Evolutionary conservation across 2,113 vertebrate species (phyloP), one percentile per base, ranked within the genome.

Genomic region (Argyrosomus japonicus): DNA sequence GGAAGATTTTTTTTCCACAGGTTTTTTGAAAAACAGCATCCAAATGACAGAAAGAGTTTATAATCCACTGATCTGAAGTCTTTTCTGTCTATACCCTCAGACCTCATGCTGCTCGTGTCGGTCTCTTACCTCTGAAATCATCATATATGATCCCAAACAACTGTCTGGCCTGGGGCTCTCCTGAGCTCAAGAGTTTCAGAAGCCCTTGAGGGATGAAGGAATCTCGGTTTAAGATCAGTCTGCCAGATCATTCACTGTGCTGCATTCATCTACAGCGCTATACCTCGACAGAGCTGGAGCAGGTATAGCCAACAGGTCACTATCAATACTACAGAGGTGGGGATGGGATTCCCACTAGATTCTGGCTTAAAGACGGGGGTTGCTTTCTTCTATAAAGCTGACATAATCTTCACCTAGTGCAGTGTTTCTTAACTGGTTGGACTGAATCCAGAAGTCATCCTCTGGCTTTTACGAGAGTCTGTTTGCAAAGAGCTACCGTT

Each of bases 61-160:
- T 7, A 61, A 48, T 43, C 48, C 68, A 72, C 62, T 73, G 47
- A 91, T 83, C 77, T 70, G 65, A 86, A 60, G 53, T 40, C 47
- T 81, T 43, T 54, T 40, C 36, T 13, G 27, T 62, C 9, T 68
- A 7, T 58, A 36, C 69, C 68, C 72, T 68, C 56, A 60, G 53
- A 75, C 69, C 21, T 19, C 9, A 14, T 70, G 69, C 60, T 47
- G 77, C 53, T 51, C 29, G 1, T 63, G 57, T 56, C 54, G 57
- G 77, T 62, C 50, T 91, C 97, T 98, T 97, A 98, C 97, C 97
- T 97, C 93, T 95, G 75, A 96, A 97, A 0, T 90, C 94, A 86
- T 96, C 94, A 75, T 95, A 91, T 81, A 96, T 94, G 91, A 97
- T 94, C 91, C 96, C 95, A 61, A 96, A 94, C 90, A 95, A 92